Evolutionary conservation across 2,797 vertebrate species (phyloP).

Genomic region (Bovichtus variegatus): DNA sequence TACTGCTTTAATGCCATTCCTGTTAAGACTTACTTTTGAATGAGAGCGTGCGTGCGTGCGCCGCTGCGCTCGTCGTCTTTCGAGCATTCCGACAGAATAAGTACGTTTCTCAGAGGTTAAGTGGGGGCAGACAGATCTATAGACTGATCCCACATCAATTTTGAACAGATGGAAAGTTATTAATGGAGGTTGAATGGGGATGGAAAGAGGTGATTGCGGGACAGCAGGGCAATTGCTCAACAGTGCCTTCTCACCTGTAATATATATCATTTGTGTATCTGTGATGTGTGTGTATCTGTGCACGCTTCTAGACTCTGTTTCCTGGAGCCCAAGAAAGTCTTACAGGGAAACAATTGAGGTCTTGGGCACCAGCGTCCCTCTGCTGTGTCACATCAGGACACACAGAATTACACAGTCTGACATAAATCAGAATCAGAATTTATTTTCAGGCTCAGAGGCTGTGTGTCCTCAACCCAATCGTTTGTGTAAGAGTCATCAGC

Average conservation of each 20-base stretch:
- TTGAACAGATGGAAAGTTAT: constrained; percentile 73
- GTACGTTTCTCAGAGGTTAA: constrained; percentile 66
- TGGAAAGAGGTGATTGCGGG: constrained; percentile 43
- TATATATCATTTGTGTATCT: constrained; percentile 22
- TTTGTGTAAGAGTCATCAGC: constrained; percentile 1
- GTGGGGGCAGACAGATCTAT: constrained; percentile 71
- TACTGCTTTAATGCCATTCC: constrained; percentile 19
- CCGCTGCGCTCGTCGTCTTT: background rate
- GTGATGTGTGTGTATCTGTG: background rate
- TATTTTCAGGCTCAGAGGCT: constrained; percentile 27
- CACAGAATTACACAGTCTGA: constrained; percentile 35
- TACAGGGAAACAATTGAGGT: background rate
- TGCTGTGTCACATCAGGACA: constrained; percentile 38
- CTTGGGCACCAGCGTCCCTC: background rate
- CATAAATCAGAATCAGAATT: constrained; percentile 41
- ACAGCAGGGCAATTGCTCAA: constrained; percentile 53
- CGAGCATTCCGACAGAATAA: constrained; percentile 41
- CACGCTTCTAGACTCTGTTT: background rate
- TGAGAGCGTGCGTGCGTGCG: background rate
- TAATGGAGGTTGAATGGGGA: constrained; percentile 65
- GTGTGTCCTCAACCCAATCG: constrained; percentile 33
- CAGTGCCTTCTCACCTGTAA: constrained; percentile 43
- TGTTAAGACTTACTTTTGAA: constrained; percentile 25
- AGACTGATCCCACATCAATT: constrained; percentile 69
- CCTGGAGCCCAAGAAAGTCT: background rate